Evolutionary conservation across 2,888 invertebrate species (phyloP), one percentile per base, ranked within the genome.

Genomic region (Coecobrya sp.): DNA sequence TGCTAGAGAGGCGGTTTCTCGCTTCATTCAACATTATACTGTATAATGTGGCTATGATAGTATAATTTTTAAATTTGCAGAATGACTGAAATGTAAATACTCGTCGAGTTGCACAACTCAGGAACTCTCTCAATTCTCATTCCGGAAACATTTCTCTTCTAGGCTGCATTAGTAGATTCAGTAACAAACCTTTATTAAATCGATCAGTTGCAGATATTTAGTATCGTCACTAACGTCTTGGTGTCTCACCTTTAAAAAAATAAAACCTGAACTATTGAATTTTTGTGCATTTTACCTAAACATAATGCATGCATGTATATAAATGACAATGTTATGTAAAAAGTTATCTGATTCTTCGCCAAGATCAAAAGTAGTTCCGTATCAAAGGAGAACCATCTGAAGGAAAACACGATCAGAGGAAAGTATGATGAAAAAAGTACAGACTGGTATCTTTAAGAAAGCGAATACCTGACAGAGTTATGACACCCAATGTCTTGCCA

Each of bases 391-490:
- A 59, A 59, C 25, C 16, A 36, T 13, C 27, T 36, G 62, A 82
- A 30, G 55, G 59, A 36, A 36, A 36, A 11, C 55, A 81, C 55
- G 81, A 55, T 81, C 42, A n/a, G 27, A 62, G 68, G 16, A 27
- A 10, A 87, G 45, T 27, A 76, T 85, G 45, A 55, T 59, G 49
- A 45, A 84, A 89, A 76, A 89, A 27, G 0, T 7, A 42, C 42
- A 42, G 45, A n/a, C 25, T 73, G 65, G 81, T 81, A 81, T 91
- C 86, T 68, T 91, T 65, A 68, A 36, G 86, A 62, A 68, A 68
- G 45, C 45, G 42, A 89, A 65, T 91, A 91, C 91, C 91, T 91
- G 91, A 86, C 91, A 91, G 91, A 91, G 49, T 86, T 86, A 91
- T 86, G 91, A 91, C 81, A 86, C 59, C 22, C 22, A 70, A 68